Evolutionary conservation across 35 echinoderm and acorn worm species (phyloP).

Genomic region (Chiridota heheva): DNA sequence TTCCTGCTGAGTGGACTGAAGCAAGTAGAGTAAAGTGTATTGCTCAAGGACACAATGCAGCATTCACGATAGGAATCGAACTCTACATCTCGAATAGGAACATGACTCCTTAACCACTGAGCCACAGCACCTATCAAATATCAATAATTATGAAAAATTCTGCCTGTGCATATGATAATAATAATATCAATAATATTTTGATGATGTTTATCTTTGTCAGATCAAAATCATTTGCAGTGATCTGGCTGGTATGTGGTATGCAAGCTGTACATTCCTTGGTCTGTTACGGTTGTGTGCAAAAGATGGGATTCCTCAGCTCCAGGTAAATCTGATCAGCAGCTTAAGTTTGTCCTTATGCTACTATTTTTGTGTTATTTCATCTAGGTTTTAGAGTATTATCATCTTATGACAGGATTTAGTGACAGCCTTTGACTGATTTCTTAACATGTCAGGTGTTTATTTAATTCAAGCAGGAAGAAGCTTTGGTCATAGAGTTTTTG

Average conservation of each 20-base stretch:
- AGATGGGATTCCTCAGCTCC: constrained; percentile 73
- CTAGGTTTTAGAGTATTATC: neutral
- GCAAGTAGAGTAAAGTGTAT: too few species aligned
- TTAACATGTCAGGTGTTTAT: too few species aligned
- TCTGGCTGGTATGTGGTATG: constrained; percentile 71
- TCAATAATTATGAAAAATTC: neutral
- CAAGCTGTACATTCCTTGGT: constrained; percentile 60
- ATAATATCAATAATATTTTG: neutral
- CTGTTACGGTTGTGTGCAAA: constrained; percentile 56
- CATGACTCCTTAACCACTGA: too few species aligned
- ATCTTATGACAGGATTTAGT: neutral
- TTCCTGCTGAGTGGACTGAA: too few species aligned
- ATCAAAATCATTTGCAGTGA: constrained; percentile 57
- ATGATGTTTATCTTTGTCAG: neutral
- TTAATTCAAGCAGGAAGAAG: too few species aligned
- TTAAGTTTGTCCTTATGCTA: neutral
- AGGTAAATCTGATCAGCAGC: constrained; percentile 64
- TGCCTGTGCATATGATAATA: neutral
- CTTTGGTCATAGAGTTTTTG: too few species aligned
- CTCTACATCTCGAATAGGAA: neutral
- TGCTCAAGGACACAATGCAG: too few species aligned
- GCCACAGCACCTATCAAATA: neutral
- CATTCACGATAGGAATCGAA: too few species aligned
- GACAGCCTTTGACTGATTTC: neutral
- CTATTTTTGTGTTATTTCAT: neutral